A percentile compares a stretch with the other conserved stretches of the same genome.
phyloP scores from a whole-genome alignment of 2,888 invertebrate genomes.

The Drosophila kokeensis region DNA sequence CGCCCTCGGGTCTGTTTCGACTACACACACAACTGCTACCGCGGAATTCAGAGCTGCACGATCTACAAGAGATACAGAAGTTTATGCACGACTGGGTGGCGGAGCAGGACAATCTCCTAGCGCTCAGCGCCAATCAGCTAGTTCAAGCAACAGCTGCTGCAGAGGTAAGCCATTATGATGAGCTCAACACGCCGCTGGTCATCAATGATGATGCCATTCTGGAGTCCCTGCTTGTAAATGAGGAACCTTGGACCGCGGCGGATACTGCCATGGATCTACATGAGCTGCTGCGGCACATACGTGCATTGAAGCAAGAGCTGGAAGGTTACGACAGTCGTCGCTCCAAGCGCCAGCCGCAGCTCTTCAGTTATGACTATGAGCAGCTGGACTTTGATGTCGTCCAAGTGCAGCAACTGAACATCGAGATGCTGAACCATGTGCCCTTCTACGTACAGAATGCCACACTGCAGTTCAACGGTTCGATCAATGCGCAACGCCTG shows the following conservation, averaged over 20 bases:
- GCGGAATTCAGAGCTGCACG: conserved; percentile 78
- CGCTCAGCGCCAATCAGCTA: conserved; percentile 27
- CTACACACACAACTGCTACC: conserved; percentile 79
- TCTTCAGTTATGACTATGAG: conserved; percentile 61
- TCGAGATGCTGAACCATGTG: conserved; percentile 81
- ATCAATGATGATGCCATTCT: conserved; percentile 64
- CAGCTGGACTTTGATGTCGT: conserved; percentile 73
- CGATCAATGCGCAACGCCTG: conserved; percentile 68
- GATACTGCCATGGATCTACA: conserved; percentile 74
- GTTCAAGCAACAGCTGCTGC: conserved; percentile 8
- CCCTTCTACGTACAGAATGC: conserved; percentile 75
- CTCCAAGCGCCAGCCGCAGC: conserved; percentile 50
- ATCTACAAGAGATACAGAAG: conserved; percentile 77
- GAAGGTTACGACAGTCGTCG: conserved; percentile 31
- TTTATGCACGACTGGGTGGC: conserved; percentile 76
- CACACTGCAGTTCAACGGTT: conserved; percentile 70
- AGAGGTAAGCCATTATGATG: conserved; percentile 4
- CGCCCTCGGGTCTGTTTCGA: conserved; percentile 81
- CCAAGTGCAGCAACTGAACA: conserved; percentile 71
- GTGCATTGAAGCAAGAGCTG: conserved; percentile 63
- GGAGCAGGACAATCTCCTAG: conserved; percentile 74
- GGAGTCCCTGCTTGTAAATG: conserved; percentile 74
- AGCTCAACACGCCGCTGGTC: conserved; percentile 67
- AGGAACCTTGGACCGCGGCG: conserved; percentile 70
- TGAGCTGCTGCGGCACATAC: conserved; percentile 67